These are phyloP conservation scores for Labroides dimidiatus DNA, from an alignment of 2,797 vertebrate genomes.

Conservation along the genomic window DNA sequence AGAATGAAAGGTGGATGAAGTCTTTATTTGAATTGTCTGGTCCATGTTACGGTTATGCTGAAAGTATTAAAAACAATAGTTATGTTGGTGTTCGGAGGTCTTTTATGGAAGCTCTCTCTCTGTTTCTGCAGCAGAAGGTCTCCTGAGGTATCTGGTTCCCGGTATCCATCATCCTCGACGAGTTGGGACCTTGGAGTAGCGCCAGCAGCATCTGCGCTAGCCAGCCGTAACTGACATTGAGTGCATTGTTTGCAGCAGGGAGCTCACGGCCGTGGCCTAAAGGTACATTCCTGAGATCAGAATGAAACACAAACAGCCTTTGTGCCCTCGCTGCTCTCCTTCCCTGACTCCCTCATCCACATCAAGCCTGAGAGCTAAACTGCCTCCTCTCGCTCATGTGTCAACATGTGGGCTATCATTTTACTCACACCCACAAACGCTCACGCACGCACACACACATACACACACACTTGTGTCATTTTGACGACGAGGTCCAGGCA, in stretches of 20 bases:
- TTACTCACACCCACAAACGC: constrained; percentile 67
- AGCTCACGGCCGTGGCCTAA: constrained; percentile 84
- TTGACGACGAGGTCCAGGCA: constrained; percentile 62
- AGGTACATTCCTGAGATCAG: constrained; percentile 92
- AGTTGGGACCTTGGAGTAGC: constrained; percentile 84
- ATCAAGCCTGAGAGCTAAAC: constrained; percentile 78
- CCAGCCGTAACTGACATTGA: constrained; percentile 91
- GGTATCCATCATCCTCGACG: constrained; percentile 91
- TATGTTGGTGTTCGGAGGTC: constrained; percentile 54
- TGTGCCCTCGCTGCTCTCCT: constrained; percentile 83
- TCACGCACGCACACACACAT: constrained; percentile 10
- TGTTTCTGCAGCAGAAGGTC: constrained; percentile 82
- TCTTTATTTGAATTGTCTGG: constrained; percentile 27
- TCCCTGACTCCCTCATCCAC: constrained; percentile 78
- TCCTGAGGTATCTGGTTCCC: constrained; percentile 88
- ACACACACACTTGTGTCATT: constrained; percentile 42
- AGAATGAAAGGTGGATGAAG: constrained; percentile 25
- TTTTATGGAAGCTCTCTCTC: constrained; percentile 74
- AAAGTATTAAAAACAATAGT: constrained; percentile 52
- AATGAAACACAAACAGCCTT: constrained; percentile 91
- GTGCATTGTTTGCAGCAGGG: constrained; percentile 87
- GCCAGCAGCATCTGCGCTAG: constrained; percentile 82
- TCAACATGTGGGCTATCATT: constrained; percentile 87
- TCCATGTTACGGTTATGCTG: constrained; percentile 38
- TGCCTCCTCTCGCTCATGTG: constrained; percentile 83